Evolutionary conservation across 1,140 invertebrate species (phyloP).

Genomic region (Drosophila paulistorum): DNA sequence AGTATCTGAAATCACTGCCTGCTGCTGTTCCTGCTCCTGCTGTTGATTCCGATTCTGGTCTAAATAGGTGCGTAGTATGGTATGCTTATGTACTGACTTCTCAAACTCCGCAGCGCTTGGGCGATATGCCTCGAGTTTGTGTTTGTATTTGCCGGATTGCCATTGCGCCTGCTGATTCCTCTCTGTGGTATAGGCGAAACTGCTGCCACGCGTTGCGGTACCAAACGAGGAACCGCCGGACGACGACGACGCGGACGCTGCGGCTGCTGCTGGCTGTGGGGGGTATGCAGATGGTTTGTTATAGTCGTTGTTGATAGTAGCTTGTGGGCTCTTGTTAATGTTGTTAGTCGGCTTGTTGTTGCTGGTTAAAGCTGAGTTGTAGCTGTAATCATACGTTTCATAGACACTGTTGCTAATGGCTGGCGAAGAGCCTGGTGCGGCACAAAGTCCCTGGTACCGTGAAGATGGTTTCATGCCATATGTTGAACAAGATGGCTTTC

Average conservation of each 20-base stretch:
- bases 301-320: constrained; percentile 47
- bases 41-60: constrained; percentile 38
- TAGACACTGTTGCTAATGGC: constrained; percentile 54
- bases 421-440: constrained; percentile 55
- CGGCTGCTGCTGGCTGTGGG: constrained; percentile 65
- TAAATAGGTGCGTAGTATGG: constrained; percentile 78
- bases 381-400: constrained; percentile 81
- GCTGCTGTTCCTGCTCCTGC: constrained; percentile 36
- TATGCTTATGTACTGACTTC: constrained; percentile 78
- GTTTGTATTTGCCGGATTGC: constrained; percentile 60
- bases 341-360: constrained; percentile 69
- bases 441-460: constrained; percentile 89
- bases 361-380: constrained; percentile 40
- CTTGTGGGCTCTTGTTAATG: constrained; percentile 69
- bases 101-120: constrained; percentile 73
- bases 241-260: constrained; percentile 35
- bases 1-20: constrained; percentile 19
- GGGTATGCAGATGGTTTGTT: constrained; percentile 55
- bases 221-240: constrained; percentile 63
- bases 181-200: constrained; percentile 68
- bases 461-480: constrained; percentile 88
- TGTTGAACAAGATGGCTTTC: constrained; percentile 88
- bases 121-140: constrained; percentile 75
- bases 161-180: constrained; percentile 45
- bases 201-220: constrained; percentile 53